Base-by-base conservation (phyloP, 2,888 invertebrate genomes). In the Ligdia adustata region DNA sequence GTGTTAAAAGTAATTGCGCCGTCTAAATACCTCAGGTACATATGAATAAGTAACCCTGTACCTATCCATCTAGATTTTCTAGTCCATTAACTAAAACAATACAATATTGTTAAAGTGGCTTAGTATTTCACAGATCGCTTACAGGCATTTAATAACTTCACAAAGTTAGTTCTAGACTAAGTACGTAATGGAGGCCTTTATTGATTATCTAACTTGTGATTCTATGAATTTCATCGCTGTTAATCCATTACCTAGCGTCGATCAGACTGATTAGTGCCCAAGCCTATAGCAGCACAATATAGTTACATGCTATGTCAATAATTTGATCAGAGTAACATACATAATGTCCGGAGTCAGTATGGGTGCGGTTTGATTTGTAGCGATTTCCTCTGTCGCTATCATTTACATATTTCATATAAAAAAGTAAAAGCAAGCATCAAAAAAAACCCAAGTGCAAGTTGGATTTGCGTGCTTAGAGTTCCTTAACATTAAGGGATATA, bases 211-310 rank as follows among this genome's bases (percentile, higher is more conserved):
- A 40, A 33, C 32, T 45, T 18, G 28, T 47, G 31, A 29, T 40
- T 46, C 46, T 41, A 35, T 31, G 47, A 47, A 47, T 34, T 41
- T 31, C 40, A 26, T 34, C 35, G 40, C 26, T 7, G 16, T 41
- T 56, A 68, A 66, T 71, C 66, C 60, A 65, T 71, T 66, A 64
- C 44, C 57, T 66, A 64, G 44, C 57, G 62, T 63, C 66, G 59
- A 65, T 70, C 59, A 60, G 46, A 49, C 52, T 64, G 62, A 64
- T 57, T 59, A 48, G 57, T 47, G 52, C 37, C 46, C 15, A 20
- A 35, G 24, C 31, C 9, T 13, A 9, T 44, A 4, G 7, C 45
- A 27, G 39, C 28, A 45, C 45, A 45, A 39, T 38, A 31, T 40
- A 31, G 18, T 9, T n/a, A 31, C 7, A 3, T 13, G 14, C 29